Base-by-base conservation (phyloP, 2,113 vertebrate genomes). In the Sceloporus undulatus region DNA sequence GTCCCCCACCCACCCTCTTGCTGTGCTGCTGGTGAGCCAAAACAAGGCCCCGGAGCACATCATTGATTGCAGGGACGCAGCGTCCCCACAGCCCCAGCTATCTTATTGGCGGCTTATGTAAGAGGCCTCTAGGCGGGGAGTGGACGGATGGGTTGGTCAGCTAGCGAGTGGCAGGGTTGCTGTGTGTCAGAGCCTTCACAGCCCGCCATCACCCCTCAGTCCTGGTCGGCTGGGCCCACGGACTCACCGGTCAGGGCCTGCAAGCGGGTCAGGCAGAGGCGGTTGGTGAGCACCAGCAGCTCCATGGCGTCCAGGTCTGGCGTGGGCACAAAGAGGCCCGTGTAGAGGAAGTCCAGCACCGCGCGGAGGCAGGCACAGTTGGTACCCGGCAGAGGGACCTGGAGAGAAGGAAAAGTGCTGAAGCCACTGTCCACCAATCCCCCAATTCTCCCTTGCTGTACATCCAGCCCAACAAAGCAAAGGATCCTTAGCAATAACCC, bases 311-410 rank as follows among this genome's bases (percentile, higher is more conserved):
- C 98, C 91, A 98, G 95, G 84, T 96, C 96, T 0, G 96, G 94
- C 18, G 95, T 92, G 4, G 98, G 97, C 0, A 96, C 97, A 93
- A 98, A 96, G 79, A 97, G 95, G 2, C 97, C 96, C 2, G 97
- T 98, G 95, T 98, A 98, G 85, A 98, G 96, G 95, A 98, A 98
- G 93, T 98, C 98, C 74, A 98, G 96, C 75, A 98, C 97, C 0
- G 97, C 97, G 0, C 92, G 97, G 94, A 98, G 97, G 79, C 98
- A 98, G 90, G 97, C 95, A 9, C 95, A 90, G 91, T 95, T 97
- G 88, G 98, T 98, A 92, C 97, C 97, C 0, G 97, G 98, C 83
- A 98, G 97, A 81, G 97, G 95, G 34, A 98, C 98, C 98, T 98
- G 93, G 34, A 11, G 34, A 34, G 34, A 34, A 34, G 34, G 34